These are phyloP conservation scores for Rhadina sibilatrix DNA, from an alignment of 2,113 vertebrate genomes.

Conservation along the genomic window DNA sequence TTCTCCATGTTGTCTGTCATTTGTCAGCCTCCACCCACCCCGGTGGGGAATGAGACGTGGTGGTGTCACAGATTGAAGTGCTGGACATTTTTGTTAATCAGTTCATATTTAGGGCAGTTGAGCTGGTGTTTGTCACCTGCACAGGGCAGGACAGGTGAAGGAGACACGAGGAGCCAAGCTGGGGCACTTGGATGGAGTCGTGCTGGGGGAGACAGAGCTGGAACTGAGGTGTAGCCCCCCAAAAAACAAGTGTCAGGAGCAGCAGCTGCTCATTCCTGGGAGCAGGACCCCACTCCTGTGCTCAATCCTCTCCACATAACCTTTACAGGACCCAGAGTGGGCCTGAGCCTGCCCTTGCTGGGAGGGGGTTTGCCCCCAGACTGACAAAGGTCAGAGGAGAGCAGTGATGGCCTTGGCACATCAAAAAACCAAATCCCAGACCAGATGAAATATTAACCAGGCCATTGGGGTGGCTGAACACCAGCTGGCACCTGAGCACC, in stretches of 20 bases:
- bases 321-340: neutral
- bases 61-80: neutral
- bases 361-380: neutral
- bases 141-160: neutral
- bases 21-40: no score
- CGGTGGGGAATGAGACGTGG: rapidly evolving
- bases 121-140: neutral
- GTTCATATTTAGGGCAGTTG: neutral
- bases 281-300: neutral
- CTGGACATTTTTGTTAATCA: neutral
- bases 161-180: rapidly evolving
- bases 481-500: neutral
- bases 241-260: neutral
- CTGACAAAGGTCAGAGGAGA: neutral
- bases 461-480: neutral
- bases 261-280: neutral
- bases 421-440: neutral
- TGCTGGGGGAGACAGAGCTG: neutral
- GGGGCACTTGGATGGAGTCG: rapidly evolving
- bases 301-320: rapidly evolving
- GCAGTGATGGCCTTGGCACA: neutral
- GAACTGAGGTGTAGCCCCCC: neutral
- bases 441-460: neutral
- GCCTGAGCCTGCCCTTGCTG: neutral
- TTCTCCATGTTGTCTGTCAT: neutral